Evolutionary conservation across 2,888 invertebrate species (phyloP).

Genomic region (Troides oblongomaculatus): DNA sequence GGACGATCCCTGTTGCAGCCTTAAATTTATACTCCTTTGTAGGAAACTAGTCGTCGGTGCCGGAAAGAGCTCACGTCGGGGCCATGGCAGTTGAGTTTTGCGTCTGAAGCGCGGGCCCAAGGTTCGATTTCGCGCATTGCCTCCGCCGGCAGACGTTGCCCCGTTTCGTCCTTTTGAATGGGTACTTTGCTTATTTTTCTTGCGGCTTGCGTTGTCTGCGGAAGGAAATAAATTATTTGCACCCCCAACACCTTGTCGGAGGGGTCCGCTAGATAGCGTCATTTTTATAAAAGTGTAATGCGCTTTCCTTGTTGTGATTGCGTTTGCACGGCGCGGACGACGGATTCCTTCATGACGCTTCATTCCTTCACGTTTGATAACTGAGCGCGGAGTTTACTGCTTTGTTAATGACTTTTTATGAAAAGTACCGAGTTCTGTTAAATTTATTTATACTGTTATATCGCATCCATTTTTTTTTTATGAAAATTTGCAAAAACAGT

Average conservation of each 20-base stretch:
- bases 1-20: conserved; percentile 46
- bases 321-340: conserved; percentile 42
- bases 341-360: conserved; percentile 25
- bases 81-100: conserved; percentile 56
- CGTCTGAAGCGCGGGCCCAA: conserved; percentile 49
- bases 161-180: conserved; percentile 61
- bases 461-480: no score
- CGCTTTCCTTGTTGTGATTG: conserved; percentile 72
- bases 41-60: conserved; percentile 46
- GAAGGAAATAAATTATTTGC: conserved; percentile 75
- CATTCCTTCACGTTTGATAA: conserved; percentile 22
- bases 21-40: conserved; percentile 66
- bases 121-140: conserved; percentile 50
- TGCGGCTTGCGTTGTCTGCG: conserved; percentile 71
- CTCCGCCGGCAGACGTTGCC: conserved; percentile 3
- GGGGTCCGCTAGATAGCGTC: conserved; percentile 66
- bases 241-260: conserved; percentile 71
- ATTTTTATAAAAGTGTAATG: conserved; percentile 78
- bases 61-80: conserved; percentile 49
- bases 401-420: conserved; percentile 30
- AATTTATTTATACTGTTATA: not conserved
- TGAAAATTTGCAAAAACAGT: no score
- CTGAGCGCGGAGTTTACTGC: conserved; percentile 37
- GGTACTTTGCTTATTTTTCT: conserved; percentile 78
- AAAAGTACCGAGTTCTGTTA: conserved; percentile 1